Conservation (phyloP, 2,888 invertebrate genomes). For the Caenorhabditis plicata region DNA sequence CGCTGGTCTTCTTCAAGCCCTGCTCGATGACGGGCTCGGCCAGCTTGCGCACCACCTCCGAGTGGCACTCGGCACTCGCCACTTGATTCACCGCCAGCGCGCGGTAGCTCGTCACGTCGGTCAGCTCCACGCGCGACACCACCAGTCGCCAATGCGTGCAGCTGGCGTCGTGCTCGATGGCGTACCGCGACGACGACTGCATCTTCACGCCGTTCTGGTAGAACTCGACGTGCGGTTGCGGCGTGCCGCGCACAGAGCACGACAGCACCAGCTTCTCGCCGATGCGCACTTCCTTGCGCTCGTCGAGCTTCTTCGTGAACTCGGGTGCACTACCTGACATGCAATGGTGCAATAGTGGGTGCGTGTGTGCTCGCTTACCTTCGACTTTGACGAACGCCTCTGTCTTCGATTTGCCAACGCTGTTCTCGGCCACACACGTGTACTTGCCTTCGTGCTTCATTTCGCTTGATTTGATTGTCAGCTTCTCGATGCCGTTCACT, state of each 20-base stretch:
- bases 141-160: constrained; percentile 64
- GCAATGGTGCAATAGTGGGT: constrained; percentile 3
- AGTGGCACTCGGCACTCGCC: constrained; percentile 57
- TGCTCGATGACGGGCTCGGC: constrained; percentile 73
- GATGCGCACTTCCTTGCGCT: constrained; percentile 46
- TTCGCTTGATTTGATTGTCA: constrained; percentile 54
- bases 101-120: constrained; percentile 43
- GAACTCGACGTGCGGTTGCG: constrained; percentile 63
- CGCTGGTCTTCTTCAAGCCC: constrained; percentile 72
- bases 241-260: constrained; percentile 61
- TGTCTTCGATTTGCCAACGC: constrained; percentile 55
- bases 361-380: constrained; percentile 41
- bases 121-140: constrained; percentile 66
- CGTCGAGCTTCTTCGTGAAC: constrained; percentile 61
- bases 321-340: constrained; percentile 58
- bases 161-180: constrained; percentile 60
- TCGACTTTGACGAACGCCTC: constrained; percentile 52
- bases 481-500: constrained; percentile 51
- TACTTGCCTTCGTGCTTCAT: constrained; percentile 51
- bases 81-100: constrained; percentile 79
- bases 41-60: constrained; percentile 45
- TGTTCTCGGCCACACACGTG: constrained; percentile 61
- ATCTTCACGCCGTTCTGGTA: constrained; percentile 50
- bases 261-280: constrained; percentile 62
- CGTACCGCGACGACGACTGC: constrained; percentile 34